Evolutionary conservation across 2,113 vertebrate species (phyloP), one percentile per base, ranked within the genome.

Genomic region (Gasterosteus aculeatus): DNA sequence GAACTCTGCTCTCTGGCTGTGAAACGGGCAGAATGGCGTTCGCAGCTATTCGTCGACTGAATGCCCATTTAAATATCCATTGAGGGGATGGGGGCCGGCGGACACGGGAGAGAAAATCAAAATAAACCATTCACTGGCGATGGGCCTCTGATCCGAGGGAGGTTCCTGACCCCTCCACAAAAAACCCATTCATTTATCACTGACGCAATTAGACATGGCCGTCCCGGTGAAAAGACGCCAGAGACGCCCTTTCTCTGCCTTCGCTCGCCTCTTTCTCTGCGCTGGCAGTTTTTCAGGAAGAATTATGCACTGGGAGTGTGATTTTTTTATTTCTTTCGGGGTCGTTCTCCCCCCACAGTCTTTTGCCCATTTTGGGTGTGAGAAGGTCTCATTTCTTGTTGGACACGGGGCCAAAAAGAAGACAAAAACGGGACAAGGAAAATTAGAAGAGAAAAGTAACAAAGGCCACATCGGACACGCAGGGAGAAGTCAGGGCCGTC

Each of bases 131-230:
- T 82, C 76, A 90, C 78, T 90, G 91, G 22, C 89, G 89, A 89
- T 85, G 89, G 87, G 84, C 89, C 90, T 90, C 89, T 74, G 74
- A 84, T 88, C 91, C 87, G 76, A 82, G 65, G 76, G 85, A 89
- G 85, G 87, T 73, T 88, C 83, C 74, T 88, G 81, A 90, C 89
- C 86, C 83, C 56, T 47, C 70, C 72, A 91, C 88, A 92, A 89
- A 92, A 92, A 88, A 79, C 33, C 88, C 78, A 80, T 93, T 94
- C 92, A 93, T 92, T 93, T 91, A 86, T 90, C 77, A 89, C 76
- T 72, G 88, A 87, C 89, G 89, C 89, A 92, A 93, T 94, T 94
- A 93, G 93, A 93, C 89, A 94, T 89, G 92, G 91, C 76, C 85
- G 67, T 83, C 81, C 38, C 74, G 78, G 77, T 78, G 90, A 90